Base-by-base conservation (phyloP, 2,888 invertebrate genomes). In the Sycophila texana region DNA sequence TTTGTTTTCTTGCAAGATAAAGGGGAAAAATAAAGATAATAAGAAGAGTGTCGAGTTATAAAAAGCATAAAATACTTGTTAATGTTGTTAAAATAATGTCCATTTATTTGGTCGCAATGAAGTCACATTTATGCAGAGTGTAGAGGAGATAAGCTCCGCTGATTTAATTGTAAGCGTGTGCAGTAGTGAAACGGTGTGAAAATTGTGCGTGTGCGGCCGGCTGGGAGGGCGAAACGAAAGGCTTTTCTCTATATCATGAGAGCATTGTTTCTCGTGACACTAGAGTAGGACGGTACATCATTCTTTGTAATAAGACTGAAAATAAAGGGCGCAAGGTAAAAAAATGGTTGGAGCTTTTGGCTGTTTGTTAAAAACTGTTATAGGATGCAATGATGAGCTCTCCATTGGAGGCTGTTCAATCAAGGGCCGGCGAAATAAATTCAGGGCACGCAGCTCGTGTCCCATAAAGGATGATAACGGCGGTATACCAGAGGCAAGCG, bases 371-470 rank as follows among this genome's bases (percentile, higher is more conserved):
- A 68, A 67, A 67, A 22, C 63, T 26, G 65, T 70, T 57, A n/a
- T n/a, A 57, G 57, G 61, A 47, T 18, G 70, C 61, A 16, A 20
- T 61, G 73, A 73, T 22, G 72, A 77, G 39, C 61, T 72, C 77
- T 77, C 77, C 67, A 73, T 77, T 71, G 60, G 67, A 67, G 73
- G 57, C 60, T 60, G 60, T 67, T 77, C 66, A 73, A 78, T 78
- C 68, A 77, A 70, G 77, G 60, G 61, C 1, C 26, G 2, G 16
- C 39, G 39, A 78, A 73, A 78, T 78, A 73, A 78, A 78, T 78
- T 78, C 78, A 67, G 68, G 18, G 78, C 78, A 78, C 78, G 73
- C 67, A 67, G 73, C 49, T 57, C 65, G 70, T 65, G 73, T 71
- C 68, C 68, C 73, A 78, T 68, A 53, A 73, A 78, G 61, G 67